These are phyloP conservation scores for Serripes groenlandicus DNA, from an alignment of 2,888 invertebrate genomes.

Conservation along the genomic window DNA sequence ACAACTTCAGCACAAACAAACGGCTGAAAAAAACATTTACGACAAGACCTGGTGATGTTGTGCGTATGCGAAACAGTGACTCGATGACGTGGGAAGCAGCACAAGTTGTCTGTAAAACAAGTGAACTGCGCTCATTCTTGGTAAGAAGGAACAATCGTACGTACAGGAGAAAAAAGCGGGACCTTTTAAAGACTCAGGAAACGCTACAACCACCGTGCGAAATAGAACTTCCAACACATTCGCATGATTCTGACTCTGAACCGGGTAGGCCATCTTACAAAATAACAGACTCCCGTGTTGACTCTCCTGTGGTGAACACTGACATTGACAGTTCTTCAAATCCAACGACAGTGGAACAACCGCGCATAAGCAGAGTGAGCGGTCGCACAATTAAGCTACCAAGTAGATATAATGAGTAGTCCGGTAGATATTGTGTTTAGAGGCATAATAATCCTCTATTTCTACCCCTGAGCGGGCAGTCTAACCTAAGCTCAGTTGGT, in stretches of 20 bases:
- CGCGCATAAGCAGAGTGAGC: background rate
- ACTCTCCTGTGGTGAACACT: background rate
- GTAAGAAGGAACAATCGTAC: background rate
- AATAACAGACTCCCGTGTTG: background rate
- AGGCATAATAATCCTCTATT: conserved; percentile 15
- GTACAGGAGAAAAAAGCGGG: background rate
- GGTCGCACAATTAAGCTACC: conserved; percentile 4
- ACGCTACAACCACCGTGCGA: background rate
- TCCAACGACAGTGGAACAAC: background rate
- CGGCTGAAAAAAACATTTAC: no score
- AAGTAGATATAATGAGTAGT: conserved; percentile 9
- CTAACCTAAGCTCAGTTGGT: no score
- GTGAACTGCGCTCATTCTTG: background rate
- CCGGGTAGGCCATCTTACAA: background rate
- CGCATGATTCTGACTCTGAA: background rate
- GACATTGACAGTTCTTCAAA: background rate
- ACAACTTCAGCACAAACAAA: no score
- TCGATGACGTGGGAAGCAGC: background rate
- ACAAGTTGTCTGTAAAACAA: background rate
- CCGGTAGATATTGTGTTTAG: background rate
- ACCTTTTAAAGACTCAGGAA: background rate
- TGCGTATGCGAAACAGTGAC: conserved; percentile 1
- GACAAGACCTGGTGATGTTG: no score
- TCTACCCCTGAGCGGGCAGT: no score
- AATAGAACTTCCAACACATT: background rate